Percentiles rank a stretch among this genome's conserved stretches.
Evolutionary conservation across 1,140 invertebrate species (phyloP).

Genomic region (Patella vulgata): DNA sequence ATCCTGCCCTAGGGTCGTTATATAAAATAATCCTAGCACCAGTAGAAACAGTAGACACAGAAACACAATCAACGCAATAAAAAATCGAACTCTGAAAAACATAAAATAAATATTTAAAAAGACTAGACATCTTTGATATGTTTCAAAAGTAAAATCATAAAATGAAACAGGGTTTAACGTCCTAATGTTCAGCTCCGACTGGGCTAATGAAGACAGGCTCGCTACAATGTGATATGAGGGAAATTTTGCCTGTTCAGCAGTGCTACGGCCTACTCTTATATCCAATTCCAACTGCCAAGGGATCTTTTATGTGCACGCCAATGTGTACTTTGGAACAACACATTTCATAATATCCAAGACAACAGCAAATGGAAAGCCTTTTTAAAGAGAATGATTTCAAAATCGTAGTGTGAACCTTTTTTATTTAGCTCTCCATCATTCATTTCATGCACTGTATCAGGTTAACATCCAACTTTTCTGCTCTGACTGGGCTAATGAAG

Average conservation of each 20-base stretch:
- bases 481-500: no score
- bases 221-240: no score
- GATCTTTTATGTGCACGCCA: no score
- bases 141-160: background rate
- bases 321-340: background rate
- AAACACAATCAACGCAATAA: background rate
- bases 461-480: no score
- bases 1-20: background rate
- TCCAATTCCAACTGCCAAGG: no score
- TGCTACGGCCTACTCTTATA: no score
- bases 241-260: no score
- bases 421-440: no score
- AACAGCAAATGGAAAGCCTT: background rate
- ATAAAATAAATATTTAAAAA: background rate
- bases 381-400: background rate
- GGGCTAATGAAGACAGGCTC: no score
- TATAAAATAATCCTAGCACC: background rate
- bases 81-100: background rate
- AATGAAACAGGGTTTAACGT: no score
- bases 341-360: background rate
- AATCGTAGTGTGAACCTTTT: background rate
- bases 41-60: background rate
- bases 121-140: background rate
- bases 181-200: no score
- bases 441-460: no score